phyloP scores from a whole-genome alignment of 2,113 vertebrate species.

The Buteo buteo region DNA sequence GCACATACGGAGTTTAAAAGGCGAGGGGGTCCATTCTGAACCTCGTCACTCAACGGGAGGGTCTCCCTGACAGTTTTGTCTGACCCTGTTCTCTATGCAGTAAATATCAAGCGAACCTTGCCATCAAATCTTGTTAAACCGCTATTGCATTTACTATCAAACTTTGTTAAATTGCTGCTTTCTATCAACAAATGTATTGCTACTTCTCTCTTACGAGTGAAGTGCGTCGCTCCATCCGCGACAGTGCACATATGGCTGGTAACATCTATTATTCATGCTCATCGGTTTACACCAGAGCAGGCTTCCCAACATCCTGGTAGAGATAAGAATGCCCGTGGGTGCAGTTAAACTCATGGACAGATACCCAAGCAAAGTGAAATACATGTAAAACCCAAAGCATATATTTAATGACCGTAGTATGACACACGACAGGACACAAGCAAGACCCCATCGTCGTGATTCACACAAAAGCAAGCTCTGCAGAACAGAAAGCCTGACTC shows the following conservation, averaged over 20 bases:
- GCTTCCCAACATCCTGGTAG: neutral
- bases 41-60: too few species aligned
- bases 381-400: neutral
- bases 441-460: neutral
- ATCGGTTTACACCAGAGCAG: neutral
- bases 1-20: neutral
- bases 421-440: accelerated
- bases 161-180: too few species aligned
- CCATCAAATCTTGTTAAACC: too few species aligned
- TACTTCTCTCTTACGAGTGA: too few species aligned
- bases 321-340: neutral
- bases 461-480: neutral
- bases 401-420: neutral
- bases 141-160: too few species aligned
- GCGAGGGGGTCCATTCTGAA: too few species aligned
- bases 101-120: too few species aligned
- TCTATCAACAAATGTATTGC: too few species aligned
- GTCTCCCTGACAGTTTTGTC: too few species aligned
- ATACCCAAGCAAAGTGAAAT: neutral
- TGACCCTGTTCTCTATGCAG: too few species aligned
- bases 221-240: too few species aligned
- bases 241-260: accelerated
- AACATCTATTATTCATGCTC: neutral
- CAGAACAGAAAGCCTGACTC: neutral
- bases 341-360: neutral